Conservation (phyloP, 2,888 invertebrate genomes). For the Amiota minor region DNA sequence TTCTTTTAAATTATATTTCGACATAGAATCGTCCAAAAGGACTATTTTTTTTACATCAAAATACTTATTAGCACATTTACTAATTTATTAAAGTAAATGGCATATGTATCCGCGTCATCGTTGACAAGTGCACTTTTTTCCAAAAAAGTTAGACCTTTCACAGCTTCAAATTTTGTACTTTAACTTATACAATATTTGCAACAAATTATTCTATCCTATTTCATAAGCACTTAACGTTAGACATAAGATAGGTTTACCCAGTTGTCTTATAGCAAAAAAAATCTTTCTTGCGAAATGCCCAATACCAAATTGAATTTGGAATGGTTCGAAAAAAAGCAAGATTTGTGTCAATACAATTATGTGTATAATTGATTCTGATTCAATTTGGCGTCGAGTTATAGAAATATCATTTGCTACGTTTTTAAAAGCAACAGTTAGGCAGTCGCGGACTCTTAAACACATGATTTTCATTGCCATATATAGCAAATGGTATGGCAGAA, state of each 20-base stretch:
- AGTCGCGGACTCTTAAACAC: not conserved
- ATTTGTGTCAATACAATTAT: constrained; percentile 41
- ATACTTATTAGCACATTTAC: no score
- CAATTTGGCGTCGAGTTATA: constrained; percentile 58
- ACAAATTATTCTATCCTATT: no score
- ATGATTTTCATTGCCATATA: no score
- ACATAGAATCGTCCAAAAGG: not conserved
- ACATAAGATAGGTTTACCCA: no score
- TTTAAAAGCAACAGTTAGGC: constrained; percentile 45
- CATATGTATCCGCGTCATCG: no score
- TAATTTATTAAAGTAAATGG: no score
- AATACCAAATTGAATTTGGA: constrained; percentile 64
- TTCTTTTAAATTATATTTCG: constrained; percentile 53
- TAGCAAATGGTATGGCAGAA: no score
- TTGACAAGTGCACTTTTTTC: no score
- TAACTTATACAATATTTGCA: no score
- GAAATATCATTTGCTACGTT: constrained; percentile 55
- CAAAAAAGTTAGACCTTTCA: no score
- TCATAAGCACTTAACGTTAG: no score
- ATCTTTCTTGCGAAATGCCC: constrained; percentile 68
- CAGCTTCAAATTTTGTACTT: no score
- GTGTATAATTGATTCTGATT: constrained; percentile 55
- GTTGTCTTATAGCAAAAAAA: constrained; percentile 59
- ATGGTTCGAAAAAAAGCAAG: constrained; percentile 61
- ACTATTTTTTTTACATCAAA: not conserved